Percentiles rank a stretch among this genome's conserved stretches.
phyloP scores from a whole-genome alignment of 2,888 invertebrate genomes.

The Allolobophora icterica region DNA sequence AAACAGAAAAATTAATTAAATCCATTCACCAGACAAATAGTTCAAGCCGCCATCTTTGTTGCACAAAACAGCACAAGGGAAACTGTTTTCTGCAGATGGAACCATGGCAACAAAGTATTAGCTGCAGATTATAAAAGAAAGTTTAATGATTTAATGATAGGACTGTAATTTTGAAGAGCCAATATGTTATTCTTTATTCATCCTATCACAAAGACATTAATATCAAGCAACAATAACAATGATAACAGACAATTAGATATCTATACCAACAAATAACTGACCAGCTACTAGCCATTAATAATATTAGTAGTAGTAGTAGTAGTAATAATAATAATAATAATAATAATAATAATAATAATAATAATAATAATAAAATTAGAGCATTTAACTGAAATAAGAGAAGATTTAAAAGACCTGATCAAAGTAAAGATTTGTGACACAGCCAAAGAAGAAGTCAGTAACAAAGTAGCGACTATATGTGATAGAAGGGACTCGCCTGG shows the following conservation, averaged over 20 bases:
- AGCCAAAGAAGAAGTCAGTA: background rate
- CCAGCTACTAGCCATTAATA: too few species aligned
- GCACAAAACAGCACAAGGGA: background rate
- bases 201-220: background rate
- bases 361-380: background rate
- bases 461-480: background rate
- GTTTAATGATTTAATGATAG: background rate
- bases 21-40: background rate
- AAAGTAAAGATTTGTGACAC: background rate
- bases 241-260: too few species aligned
- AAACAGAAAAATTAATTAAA: background rate
- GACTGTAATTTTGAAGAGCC: background rate
- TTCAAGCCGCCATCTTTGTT: background rate
- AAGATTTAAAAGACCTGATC: background rate
- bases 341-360: slow-evolving; percentile 25
- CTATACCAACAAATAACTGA: too few species aligned
- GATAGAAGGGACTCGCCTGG: slow-evolving; percentile 69
- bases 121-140: background rate
- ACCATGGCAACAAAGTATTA: background rate
- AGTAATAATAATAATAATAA: background rate
- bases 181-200: background rate
- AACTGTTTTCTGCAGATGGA: background rate
- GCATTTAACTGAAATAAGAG: background rate
- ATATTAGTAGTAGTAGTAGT: too few species aligned
- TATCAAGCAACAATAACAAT: too few species aligned